Conservation (phyloP, 2,113 vertebrate genomes). For the Aptenodytes forsteri region DNA sequence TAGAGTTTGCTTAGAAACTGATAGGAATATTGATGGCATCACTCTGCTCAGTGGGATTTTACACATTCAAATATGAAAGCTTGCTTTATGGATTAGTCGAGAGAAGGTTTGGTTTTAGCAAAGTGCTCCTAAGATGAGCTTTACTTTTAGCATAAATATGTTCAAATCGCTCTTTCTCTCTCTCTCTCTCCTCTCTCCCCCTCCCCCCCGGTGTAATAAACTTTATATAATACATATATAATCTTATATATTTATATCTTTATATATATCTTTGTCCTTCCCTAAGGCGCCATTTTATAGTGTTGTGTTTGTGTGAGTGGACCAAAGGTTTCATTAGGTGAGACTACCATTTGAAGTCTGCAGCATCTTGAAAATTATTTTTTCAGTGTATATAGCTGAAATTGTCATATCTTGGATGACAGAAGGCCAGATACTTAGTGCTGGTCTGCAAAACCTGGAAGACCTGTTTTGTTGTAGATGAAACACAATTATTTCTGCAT, state of each 20-base stretch:
- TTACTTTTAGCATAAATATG: not conserved
- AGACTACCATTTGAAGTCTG: not conserved
- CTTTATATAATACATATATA: not conserved
- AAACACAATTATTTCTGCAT: not conserved
- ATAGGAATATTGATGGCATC: not conserved
- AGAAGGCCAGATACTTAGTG: not conserved
- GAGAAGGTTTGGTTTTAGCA: not conserved
- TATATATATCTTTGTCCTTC: not conserved
- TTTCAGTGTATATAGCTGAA: not conserved
- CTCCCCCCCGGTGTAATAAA: not conserved
- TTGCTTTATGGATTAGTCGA: not conserved
- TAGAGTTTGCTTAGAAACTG: not conserved
- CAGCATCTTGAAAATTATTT: not conserved
- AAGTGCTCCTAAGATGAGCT: not conserved
- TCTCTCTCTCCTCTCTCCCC: not conserved
- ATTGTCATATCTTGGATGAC: not conserved
- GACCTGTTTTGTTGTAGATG: not conserved
- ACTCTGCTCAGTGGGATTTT: not conserved
- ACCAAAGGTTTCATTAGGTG: not conserved
- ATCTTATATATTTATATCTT: not conserved
- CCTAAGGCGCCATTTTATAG: not conserved
- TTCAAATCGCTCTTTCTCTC: not conserved
- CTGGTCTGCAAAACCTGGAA: not conserved
- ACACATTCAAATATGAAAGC: not conserved
- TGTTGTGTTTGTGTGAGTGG: not conserved